Base-by-base conservation (phyloP, 2,797 vertebrate genomes). In the Pangasius macronema region DNA sequence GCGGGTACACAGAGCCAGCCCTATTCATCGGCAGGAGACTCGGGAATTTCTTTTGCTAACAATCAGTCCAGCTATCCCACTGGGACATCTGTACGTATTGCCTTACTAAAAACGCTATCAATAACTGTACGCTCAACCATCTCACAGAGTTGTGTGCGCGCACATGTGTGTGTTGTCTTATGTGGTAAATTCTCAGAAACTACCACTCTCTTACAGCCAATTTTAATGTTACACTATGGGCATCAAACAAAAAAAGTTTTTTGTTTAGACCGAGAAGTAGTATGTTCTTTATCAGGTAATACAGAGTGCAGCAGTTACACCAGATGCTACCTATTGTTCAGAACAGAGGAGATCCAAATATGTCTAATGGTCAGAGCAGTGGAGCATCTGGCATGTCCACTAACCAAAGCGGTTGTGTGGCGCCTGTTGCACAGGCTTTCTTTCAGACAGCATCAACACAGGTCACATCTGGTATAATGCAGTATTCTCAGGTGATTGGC, bases 401-500 rank as follows among this genome's bases (percentile, higher is more conserved):
- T 86, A 92, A 94, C 67, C 94, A 95, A 88, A 94, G 94, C 90
- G 93, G 93, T 79, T 85, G 75, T 92, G 94, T 92, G 51, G 92
- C 90, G 68, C 89, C 90, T 83, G 89, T 91, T 93, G 91, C 89
- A 93, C 93, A 96, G 92, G 92, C 91, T n/a, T 93, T 95, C 93
- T 93, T 95, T 93, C 95, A 95, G 88, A 93, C 95, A 86, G 92
- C 88, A 87, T 87, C 95, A 92, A 91, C 95, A 68, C 96, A 96
- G 92, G 92, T 95, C 91, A 96, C 94, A 36, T 53, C 49, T 92
- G 92, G 93, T 93, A 91, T 94, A 90, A 91, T 94, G 85, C 96
- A 95, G 83, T 93, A 94, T 92, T 92, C 96, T 92, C 95, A 96
- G 93, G 94, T 96, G 92, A 97, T 94, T 93, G 88, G 46, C 85